Evolutionary conservation across 2,113 vertebrate species (phyloP).

Genomic region (Callopanchax toddi): DNA sequence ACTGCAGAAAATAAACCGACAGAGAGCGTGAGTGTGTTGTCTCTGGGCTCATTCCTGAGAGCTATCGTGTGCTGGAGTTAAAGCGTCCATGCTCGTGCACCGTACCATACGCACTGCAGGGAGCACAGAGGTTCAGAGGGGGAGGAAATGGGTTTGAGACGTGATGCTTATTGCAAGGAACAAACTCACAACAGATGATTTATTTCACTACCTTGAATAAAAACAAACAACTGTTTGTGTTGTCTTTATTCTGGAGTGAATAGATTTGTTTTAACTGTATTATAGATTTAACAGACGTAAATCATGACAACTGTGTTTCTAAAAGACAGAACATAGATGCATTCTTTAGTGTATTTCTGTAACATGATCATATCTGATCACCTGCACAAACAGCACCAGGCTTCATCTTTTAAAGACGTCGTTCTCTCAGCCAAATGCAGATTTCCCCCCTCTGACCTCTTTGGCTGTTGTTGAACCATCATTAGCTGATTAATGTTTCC

Average conservation of each 20-base stretch:
- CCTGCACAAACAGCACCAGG: neutral
- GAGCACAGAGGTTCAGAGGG: neutral
- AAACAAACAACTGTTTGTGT: neutral
- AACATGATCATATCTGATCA: neutral
- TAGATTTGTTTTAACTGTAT: too few species aligned
- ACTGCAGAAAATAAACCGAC: slow-evolving; percentile 56
- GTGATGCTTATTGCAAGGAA: neutral
- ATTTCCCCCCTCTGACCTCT: slow-evolving; percentile 1
- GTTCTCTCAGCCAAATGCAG: slow-evolving; percentile 4
- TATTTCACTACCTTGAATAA: neutral
- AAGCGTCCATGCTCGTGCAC: slow-evolving; percentile 6
- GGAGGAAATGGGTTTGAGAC: slow-evolving; percentile 4
- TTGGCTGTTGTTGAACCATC: slow-evolving; percentile 51
- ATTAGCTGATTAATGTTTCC: slow-evolving; percentile 70
- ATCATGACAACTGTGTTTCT: neutral
- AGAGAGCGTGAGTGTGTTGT: slow-evolving; percentile 44
- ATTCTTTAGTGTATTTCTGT: too few species aligned
- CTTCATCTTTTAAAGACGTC: neutral
- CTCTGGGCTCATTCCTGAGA: slow-evolving; percentile 27
- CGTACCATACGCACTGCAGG: neutral
- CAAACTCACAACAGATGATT: neutral
- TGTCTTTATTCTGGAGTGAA: too few species aligned
- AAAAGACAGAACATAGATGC: too few species aligned
- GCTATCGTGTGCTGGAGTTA: slow-evolving; percentile 17
- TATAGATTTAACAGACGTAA: too few species aligned